Conservation (phyloP, 2,888 invertebrate genomes). For the Helicoverpa assulta region DNA sequence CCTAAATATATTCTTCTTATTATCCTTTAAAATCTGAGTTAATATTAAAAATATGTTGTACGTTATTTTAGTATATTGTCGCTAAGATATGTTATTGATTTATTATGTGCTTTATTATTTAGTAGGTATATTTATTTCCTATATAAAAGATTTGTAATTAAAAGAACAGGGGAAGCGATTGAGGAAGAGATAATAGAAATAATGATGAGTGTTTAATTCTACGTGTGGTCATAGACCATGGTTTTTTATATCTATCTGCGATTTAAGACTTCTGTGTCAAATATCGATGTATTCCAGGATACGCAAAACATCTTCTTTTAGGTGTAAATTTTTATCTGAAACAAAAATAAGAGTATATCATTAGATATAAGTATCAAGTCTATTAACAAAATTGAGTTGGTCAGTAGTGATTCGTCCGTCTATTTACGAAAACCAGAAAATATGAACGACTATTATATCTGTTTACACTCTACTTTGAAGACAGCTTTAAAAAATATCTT, state of each 20-base stretch:
- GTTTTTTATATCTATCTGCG: conserved; percentile 75
- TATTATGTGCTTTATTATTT: conserved; percentile 60
- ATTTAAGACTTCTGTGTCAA: conserved; percentile 72
- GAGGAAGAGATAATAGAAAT: conserved; percentile 67
- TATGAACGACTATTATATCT: neutral
- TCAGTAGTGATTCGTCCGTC: no score
- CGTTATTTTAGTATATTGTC: conserved; percentile 70
- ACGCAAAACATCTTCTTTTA: conserved; percentile 70
- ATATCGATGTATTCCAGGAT: conserved; percentile 62
- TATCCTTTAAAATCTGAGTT: conserved; percentile 57
- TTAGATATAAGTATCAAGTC: no score
- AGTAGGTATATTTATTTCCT: conserved; percentile 50
- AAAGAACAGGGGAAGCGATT: conserved; percentile 57
- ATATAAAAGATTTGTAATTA: conserved; percentile 47
- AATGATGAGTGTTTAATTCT: conserved; percentile 64
- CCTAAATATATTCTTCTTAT: conserved; percentile 51
- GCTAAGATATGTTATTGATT: conserved; percentile 72
- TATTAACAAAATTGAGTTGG: no score
- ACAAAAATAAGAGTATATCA: conserved; percentile 64
- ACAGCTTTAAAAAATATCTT: neutral
- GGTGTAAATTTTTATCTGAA: conserved; percentile 68
- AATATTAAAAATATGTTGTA: conserved; percentile 63
- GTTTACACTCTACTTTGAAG: neutral
- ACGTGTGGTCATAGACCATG: conserved; percentile 80
- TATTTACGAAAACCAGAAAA: neutral